A percentile compares a stretch with the other conserved stretches of the same genome.
These are phyloP conservation scores for Sander vitreus DNA, from an alignment of 2,113 vertebrate species.

Conservation along the genomic window DNA sequence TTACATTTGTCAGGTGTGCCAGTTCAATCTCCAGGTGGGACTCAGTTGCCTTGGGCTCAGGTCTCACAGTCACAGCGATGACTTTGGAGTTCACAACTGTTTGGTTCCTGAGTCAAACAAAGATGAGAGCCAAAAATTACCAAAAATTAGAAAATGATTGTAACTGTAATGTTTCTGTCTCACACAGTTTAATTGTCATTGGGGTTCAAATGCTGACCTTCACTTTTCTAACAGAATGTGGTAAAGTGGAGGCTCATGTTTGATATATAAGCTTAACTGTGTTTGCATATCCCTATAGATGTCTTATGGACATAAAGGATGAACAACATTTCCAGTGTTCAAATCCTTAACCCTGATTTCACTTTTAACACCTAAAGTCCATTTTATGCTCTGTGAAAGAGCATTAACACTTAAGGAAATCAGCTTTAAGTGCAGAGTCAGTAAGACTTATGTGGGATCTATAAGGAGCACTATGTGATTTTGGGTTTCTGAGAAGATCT, in stretches of 20 bases:
- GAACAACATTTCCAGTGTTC: slow-evolving; percentile 17
- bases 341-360: slow-evolving; percentile 23
- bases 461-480: slow-evolving; percentile 22
- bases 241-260: not conserved
- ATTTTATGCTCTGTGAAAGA: slow-evolving; percentile 18
- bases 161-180: not conserved
- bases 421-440: slow-evolving; percentile 23
- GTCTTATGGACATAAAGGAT: slow-evolving; percentile 17
- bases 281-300: slow-evolving; percentile 5
- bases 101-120: slow-evolving; percentile 90
- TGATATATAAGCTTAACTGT: not conserved
- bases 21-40: slow-evolving; percentile 96
- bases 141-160: slow-evolving; percentile 10
- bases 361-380: slow-evolving; percentile 33
- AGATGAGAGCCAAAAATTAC: not conserved
- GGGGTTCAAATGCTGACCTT: not conserved
- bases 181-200: not conserved
- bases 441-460: slow-evolving; percentile 41
- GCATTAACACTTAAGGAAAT: slow-evolving; percentile 28
- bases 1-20: slow-evolving; percentile 97
- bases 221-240: not conserved
- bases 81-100: slow-evolving; percentile 98
- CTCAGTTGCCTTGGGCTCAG: slow-evolving; percentile 91
- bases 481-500: not conserved
- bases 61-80: slow-evolving; percentile 96